Base-by-base conservation (phyloP, 1,140 invertebrate species). In the Saccostrea cuccullata region DNA sequence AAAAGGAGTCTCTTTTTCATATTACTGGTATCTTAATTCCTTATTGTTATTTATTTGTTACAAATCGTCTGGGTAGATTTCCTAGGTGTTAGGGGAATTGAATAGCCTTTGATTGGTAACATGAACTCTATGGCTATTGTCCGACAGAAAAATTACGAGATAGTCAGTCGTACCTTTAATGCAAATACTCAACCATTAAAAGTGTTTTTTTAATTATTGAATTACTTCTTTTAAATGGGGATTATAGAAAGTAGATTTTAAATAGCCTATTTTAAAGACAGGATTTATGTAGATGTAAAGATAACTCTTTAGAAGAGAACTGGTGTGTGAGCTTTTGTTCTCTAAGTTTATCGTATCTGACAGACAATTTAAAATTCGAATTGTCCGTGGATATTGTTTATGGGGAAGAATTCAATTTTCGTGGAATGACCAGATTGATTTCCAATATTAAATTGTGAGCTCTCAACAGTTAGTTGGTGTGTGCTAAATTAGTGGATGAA, bases 351-450 rank as follows among this genome's bases (percentile, higher is more conserved):
- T 77, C 30, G 26, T 77, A 77, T 30, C 26, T 15, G 70, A 30
- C 70, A 77, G 70, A 15, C 15, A 77, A 36, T 30, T 64, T 64
- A n/a, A 64, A 47, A 77, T 77, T 77, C 4, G 4, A 77, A 77
- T 77, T 77, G 70, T 77, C 26, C 9, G 11, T 77, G 70, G 70
- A 26, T 30, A 30, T 77, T 20, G 58, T 30, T 15, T 26, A 17
- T 13, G 70, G 13, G 15, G 23, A 36, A 77, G 26, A 77, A 77
- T 77, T 77, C 70, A 23, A 77, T 26, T 77, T 77, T 77, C 70
- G 30, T 36, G 70, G 70, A 77, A 77, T 77, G 26, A 36, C 26
- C 70, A 30, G 70, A 77, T 77, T 77, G 70, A 77, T 77, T 77
- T 77, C 30, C 70, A 77, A 77, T 77, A 77, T 77, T 30, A 77